Base-by-base conservation (phyloP, 2,888 invertebrate genomes). In the Dendrolimus pini region DNA sequence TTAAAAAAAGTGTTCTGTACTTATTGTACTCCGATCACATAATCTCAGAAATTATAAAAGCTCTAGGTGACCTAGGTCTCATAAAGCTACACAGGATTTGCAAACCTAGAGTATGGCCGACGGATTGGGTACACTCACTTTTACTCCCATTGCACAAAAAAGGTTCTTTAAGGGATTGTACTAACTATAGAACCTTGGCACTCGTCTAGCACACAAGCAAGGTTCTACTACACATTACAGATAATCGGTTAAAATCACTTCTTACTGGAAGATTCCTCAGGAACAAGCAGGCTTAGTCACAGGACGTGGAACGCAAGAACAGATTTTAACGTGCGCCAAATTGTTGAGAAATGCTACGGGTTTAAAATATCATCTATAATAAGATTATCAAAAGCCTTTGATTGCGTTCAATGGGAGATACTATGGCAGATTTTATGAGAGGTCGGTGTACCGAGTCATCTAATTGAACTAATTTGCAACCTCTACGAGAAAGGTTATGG, bases 231-330 rank as follows among this genome's bases (percentile, higher is more conserved):
- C 57, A 62, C 30, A 41, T 65, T 1, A 61, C 62, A 1, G 61
- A 59, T 52, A 41, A 53, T 10, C 7, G 54, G 1, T 30, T 58
- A n/a, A 53, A 53, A 9, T 7, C 41, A 41, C 55, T 7, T 30
- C 41, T 58, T 52, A 56, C 9, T 52, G 60, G 54, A 58, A 64
- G 52, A 65, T 65, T 1, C 63, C 62, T 3, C 54, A 58, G 10
- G 62, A 62, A 13, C 62, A 67, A 53, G 63, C 65, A 1, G 65
- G 64, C 3, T 64, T 67, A 41, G 62, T 62, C 1, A 63, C 59
- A 53, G 63, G 62, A 9, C 58, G 47, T 52, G 63, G 62, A 0
- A 64, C 64, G 7, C 13, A 63, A 9, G 64, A 63, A 41, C 64
- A 64, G 41, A 55, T 61, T 9, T 41, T 65, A 0, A 63, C 14